These are phyloP conservation scores for Pampusana beccarii DNA, from an alignment of 2,113 vertebrate genomes.

Conservation along the genomic window DNA sequence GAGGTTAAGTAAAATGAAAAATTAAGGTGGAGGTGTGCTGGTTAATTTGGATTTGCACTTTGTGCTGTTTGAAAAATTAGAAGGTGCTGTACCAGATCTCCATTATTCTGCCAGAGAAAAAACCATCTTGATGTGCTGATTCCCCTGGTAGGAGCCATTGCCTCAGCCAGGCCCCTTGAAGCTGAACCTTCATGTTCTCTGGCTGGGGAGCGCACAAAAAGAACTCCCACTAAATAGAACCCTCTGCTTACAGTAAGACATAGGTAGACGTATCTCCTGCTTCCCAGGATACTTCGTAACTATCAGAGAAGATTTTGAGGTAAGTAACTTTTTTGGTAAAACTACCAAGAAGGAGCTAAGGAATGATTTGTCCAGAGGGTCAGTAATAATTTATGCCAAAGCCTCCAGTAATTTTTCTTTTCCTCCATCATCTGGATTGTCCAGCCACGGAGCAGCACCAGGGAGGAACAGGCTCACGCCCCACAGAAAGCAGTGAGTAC, in stretches of 20 bases:
- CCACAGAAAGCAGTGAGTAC: not conserved
- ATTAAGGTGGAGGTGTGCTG: constrained; percentile 57
- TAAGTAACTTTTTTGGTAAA: not conserved
- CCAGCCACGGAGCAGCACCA: not conserved
- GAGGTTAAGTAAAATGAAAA: constrained; percentile 68
- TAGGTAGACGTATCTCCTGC: not conserved
- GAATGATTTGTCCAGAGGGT: not conserved
- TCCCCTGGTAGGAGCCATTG: not conserved
- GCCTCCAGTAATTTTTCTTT: not conserved
- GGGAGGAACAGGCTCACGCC: not conserved
- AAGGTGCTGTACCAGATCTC: constrained; percentile 50
- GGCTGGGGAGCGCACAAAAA: not conserved
- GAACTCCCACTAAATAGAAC: not conserved
- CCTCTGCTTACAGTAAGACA: not conserved
- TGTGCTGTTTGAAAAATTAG: constrained; percentile 65
- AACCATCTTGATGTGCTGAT: constrained; percentile 39
- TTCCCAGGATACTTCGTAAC: not conserved
- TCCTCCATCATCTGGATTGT: not conserved
- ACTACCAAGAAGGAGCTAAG: not conserved
- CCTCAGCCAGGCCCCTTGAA: not conserved
- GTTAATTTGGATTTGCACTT: constrained; percentile 70
- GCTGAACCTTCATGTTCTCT: not conserved
- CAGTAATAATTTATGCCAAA: not conserved
- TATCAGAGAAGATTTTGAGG: not conserved
- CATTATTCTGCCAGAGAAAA: constrained; percentile 41